phyloP scores from a whole-genome alignment of 2,113 vertebrate species.

The Nycticorax nycticorax region DNA sequence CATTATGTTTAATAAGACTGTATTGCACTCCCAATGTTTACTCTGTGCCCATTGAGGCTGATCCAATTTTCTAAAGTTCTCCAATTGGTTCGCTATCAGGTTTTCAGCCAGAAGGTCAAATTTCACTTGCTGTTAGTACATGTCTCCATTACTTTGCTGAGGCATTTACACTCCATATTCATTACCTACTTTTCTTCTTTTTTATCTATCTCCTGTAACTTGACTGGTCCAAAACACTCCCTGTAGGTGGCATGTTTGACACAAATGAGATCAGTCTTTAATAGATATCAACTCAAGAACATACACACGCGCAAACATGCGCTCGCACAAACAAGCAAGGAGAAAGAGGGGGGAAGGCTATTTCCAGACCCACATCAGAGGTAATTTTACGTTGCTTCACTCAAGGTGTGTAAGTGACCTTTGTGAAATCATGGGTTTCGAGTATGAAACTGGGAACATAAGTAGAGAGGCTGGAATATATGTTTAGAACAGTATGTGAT shows the following conservation, averaged over 20 bases:
- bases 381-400: conserved; percentile 74
- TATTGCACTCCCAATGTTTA: conserved; percentile 83
- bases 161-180: conserved; percentile 79
- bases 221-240: conserved; percentile 69
- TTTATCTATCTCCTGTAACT: conserved; percentile 69
- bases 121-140: conserved; percentile 81
- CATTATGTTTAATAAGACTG: conserved; percentile 86
- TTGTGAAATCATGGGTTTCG: conserved; percentile 71
- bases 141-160: conserved; percentile 79
- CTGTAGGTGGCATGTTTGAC: conserved; percentile 77
- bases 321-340: conserved; percentile 20
- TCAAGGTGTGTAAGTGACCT: conserved; percentile 71
- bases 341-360: conserved; percentile 29
- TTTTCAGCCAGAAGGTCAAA: conserved; percentile 83
- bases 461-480: conserved; percentile 60
- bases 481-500: conserved; percentile 61
- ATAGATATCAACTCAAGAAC: conserved; percentile 72
- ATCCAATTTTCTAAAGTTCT: conserved; percentile 86
- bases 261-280: conserved; percentile 72
- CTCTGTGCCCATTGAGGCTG: conserved; percentile 80
- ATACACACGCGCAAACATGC: background rate
- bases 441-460: conserved; percentile 59
- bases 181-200: conserved; percentile 67
- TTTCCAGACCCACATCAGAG: conserved; percentile 45
- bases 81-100: conserved; percentile 77